Evolutionary conservation across 2,888 invertebrate genomes (phyloP).

Genomic region (Dasysyrphus tricinctus): DNA sequence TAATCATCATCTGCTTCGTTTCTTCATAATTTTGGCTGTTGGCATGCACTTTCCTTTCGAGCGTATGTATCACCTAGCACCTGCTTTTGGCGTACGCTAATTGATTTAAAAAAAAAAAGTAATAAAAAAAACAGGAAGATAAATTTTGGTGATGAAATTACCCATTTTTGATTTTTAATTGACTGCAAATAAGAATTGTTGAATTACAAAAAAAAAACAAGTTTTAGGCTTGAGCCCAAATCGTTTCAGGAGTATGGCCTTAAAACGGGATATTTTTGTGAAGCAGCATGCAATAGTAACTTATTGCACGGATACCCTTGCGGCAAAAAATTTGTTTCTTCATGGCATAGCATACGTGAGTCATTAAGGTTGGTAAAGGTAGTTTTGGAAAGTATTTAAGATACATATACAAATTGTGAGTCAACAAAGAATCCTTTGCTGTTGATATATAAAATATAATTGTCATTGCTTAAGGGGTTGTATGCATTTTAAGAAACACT

Average conservation of each 20-base stretch:
- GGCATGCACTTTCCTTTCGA: conserved; percentile 53
- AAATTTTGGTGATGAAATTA: conserved; percentile 54
- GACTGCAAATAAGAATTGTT: conserved; percentile 51
- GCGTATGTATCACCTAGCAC: conserved; percentile 30
- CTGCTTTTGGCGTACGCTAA: conserved; percentile 71
- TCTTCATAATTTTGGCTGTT: conserved; percentile 5
- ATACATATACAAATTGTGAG: conserved; percentile 35
- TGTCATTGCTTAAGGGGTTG: conserved; percentile 13
- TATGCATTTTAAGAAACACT: conserved; percentile 1
- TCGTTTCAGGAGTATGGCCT: not conserved
- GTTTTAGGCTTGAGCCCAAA: conserved; percentile 16
- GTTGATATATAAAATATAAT: not conserved
- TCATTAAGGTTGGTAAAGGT: conserved; percentile 53
- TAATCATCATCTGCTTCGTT: conserved; percentile 58
- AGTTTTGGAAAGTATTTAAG: conserved; percentile 47
- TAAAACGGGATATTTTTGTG: not conserved
- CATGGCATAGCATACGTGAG: conserved; percentile 30
- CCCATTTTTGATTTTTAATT: conserved; percentile 68
- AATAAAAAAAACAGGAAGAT: conserved; percentile 28
- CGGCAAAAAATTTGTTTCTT: conserved; percentile 25
- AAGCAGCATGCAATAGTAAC: not conserved
- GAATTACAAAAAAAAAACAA: conserved; percentile 31
- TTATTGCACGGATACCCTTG: conserved; percentile 51
- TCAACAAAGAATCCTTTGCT: conserved; percentile 61
- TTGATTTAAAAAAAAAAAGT: conserved; percentile 41